phyloP scores from a whole-genome alignment of 2,113 vertebrate genomes.

The Urocolius indicus region DNA sequence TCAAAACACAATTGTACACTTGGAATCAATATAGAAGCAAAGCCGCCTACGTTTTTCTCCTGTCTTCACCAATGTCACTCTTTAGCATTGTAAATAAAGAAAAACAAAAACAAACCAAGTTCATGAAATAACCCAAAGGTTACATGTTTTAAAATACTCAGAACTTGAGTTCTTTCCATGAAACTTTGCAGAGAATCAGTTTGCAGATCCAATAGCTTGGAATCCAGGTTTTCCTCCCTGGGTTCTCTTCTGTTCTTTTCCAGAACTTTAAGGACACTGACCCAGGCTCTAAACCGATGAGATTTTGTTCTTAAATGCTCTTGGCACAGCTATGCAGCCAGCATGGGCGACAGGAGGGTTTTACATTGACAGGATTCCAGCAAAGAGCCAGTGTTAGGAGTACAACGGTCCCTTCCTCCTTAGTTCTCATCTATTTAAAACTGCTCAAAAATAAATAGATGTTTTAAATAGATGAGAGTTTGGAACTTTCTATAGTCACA shows the following conservation, averaged over 20 bases:
- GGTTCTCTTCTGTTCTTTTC: slow-evolving; percentile 16
- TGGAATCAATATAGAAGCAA: neutral
- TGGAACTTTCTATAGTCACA: neutral
- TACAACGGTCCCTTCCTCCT: neutral
- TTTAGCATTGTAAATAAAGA: neutral
- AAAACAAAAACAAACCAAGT: neutral
- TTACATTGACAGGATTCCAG: slow-evolving; percentile 2
- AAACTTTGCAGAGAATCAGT: neutral
- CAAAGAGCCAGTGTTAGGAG: neutral
- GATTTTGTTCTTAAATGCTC: slow-evolving; percentile 17
- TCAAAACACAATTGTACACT: neutral
- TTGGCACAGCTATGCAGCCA: neutral
- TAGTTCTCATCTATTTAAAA: slow-evolving; percentile 63
- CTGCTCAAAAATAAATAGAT: slow-evolving; percentile 59
- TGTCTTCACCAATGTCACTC: neutral
- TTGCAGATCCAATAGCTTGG: neutral
- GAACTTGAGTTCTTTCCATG: neutral
- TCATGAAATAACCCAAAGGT: neutral
- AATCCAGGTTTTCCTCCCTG: slow-evolving; percentile 4
- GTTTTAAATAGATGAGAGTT: slow-evolving; percentile 62
- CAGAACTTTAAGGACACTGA: slow-evolving; percentile 45
- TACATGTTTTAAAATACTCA: slow-evolving; percentile 40
- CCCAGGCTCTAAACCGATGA: slow-evolving; percentile 12
- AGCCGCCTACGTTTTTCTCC: neutral
- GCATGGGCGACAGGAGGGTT: neutral